These are phyloP conservation scores for Ditula angustiorana DNA, from an alignment of 2,888 invertebrate species.

Conservation along the genomic window DNA sequence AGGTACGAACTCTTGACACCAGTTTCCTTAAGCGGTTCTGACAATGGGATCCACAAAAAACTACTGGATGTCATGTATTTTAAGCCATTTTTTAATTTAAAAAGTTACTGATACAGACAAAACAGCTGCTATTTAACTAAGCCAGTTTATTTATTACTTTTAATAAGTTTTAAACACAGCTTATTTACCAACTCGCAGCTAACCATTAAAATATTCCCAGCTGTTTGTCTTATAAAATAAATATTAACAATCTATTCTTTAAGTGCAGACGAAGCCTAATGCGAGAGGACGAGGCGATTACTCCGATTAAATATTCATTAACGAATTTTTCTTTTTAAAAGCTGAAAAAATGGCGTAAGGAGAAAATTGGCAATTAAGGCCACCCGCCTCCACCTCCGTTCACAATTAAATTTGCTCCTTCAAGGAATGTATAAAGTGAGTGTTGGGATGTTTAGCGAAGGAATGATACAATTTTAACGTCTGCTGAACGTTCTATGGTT, in stretches of 20 bases:
- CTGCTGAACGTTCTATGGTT: slow-evolving; percentile 34
- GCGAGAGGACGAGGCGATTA: slow-evolving; percentile 77
- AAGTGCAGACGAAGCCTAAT: slow-evolving; percentile 36
- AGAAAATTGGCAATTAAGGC: slow-evolving; percentile 83
- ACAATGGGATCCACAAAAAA: no score
- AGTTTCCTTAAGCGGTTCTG: no score
- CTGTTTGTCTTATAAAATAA: no score
- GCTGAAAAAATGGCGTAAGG: slow-evolving; percentile 83
- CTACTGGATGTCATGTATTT: no score
- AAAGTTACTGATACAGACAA: no score
- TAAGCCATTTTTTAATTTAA: no score
- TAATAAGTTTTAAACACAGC: no score
- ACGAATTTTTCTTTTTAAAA: slow-evolving; percentile 84
- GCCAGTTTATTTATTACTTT: no score
- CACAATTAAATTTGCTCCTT: slow-evolving; percentile 77
- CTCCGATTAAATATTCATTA: slow-evolving; percentile 84
- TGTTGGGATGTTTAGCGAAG: slow-evolving; percentile 57
- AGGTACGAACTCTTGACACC: no score
- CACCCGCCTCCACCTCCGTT: slow-evolving; percentile 61
- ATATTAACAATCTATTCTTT: slow-evolving; percentile 44
- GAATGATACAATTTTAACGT: slow-evolving; percentile 31
- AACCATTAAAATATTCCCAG: slow-evolving; percentile 46
- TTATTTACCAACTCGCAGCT: no score
- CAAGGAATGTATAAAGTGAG: slow-evolving; percentile 78
- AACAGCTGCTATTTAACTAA: no score